A percentile compares a stretch with the other conserved stretches of the same genome.
Evolutionary conservation across 2,888 invertebrate genomes (phyloP).

Genomic region (Lordiphosa fenestrarum): DNA sequence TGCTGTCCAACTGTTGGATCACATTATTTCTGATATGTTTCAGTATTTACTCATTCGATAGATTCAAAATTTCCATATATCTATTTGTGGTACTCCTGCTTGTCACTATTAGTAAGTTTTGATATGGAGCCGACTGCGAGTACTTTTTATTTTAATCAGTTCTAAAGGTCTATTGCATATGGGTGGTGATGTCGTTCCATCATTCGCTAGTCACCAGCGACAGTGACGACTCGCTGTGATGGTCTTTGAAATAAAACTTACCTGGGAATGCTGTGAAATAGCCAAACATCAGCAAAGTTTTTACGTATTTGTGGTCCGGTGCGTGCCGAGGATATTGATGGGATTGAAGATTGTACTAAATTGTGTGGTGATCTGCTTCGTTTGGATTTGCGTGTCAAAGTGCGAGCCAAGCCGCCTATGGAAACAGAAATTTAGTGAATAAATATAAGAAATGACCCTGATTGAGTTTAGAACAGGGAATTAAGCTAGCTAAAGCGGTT

Average conservation of each 20-base stretch:
- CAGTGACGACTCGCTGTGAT: constrained; percentile 2
- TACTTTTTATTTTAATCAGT: constrained; percentile 1
- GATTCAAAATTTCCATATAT: not conserved
- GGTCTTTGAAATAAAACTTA: too few species aligned
- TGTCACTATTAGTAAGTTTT: not conserved
- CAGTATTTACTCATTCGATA: not conserved
- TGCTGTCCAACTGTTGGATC: not conserved
- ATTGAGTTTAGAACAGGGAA: too few species aligned
- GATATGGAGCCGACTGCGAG: not conserved
- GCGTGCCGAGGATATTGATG: not conserved
- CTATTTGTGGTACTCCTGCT: not conserved
- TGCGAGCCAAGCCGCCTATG: too few species aligned
- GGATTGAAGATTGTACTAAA: too few species aligned
- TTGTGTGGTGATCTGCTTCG: too few species aligned
- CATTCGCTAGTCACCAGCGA: not conserved
- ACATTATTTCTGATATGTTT: not conserved
- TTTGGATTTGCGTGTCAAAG: too few species aligned
- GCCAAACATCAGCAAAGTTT: constrained; percentile 30
- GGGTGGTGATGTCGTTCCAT: constrained; percentile 2
- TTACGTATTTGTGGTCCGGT: not conserved
- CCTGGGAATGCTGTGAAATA: constrained; percentile 24
- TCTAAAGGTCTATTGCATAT: constrained; percentile 1
- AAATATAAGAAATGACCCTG: too few species aligned
- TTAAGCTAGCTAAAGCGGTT: too few species aligned
- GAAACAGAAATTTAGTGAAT: too few species aligned